Evolutionary conservation across 2,797 vertebrate species (phyloP).

Genomic region (Melanotaenia boesemani): DNA sequence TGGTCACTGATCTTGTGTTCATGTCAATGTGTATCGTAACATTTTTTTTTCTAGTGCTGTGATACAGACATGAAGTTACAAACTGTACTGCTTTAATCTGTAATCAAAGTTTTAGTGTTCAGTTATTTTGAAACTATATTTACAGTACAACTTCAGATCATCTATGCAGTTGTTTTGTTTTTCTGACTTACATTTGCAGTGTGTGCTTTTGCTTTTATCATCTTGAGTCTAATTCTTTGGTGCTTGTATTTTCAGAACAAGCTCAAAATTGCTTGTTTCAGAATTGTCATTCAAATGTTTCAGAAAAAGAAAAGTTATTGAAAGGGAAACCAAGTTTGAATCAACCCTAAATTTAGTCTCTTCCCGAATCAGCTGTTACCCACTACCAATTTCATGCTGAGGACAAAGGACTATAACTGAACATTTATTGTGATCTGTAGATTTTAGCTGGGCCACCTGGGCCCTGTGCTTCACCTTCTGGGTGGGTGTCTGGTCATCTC

Average conservation of each 20-base stretch:
- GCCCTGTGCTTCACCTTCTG: no score
- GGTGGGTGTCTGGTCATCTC: no score
- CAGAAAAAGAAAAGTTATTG: background rate
- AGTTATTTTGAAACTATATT: no score
- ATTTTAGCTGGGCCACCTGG: no score
- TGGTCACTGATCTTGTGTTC: background rate
- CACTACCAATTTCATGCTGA: no score
- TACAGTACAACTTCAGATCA: no score
- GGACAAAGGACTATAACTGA: no score
- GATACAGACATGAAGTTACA: background rate
- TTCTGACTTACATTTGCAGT: background rate
- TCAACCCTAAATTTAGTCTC: background rate
- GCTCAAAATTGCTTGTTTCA: no score
- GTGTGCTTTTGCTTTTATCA: no score
- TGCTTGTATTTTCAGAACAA: background rate
- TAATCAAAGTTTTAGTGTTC: background rate
- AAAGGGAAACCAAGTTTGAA: background rate
- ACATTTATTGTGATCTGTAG: no score
- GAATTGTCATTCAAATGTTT: background rate
- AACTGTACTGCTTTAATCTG: background rate
- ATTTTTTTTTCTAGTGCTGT: background rate
- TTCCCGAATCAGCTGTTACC: background rate
- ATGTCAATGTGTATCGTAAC: background rate
- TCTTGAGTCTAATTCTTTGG: background rate
- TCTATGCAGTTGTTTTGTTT: background rate